Base-by-base conservation (phyloP, 2,888 invertebrate genomes). In the Melieria crassipennis region DNA sequence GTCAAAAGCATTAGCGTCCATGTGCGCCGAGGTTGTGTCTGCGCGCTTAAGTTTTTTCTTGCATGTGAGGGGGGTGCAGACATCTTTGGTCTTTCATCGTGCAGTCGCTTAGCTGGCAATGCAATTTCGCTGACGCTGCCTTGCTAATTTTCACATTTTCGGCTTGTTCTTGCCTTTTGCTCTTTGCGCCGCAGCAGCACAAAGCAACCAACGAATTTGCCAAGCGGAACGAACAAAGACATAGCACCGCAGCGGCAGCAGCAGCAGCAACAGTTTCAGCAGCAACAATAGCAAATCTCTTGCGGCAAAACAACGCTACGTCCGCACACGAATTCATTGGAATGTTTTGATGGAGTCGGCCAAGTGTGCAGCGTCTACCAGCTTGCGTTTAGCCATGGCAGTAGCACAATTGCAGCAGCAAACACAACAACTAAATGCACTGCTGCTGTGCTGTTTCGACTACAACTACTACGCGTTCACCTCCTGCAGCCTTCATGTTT, bases 1-100 rank as follows among this genome's bases (percentile, higher is more conserved):
- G 30, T 30, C 30, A 30, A 30, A 30, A 30, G 30, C 30, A 30
- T 30, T 30, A 30, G 30, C 30, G 30, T 2, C 30, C 30, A 30
- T 30, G 30, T 16, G 16, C 16, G 16, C 16, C 0, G 16, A 1
- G 16, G 16, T 68, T 72, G 61, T 76, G 73, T 70, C 69, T 72
- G 73, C 58, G 55, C 72, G 52, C 10, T 5, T 52, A 5, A 52
- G 4, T 7, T n/a, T 52, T 7, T 30, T 30, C 3, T 30, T 30
- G 30, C 30, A 30, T 30, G 30, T 30, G 30, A 30, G 30, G 30
- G 13, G 30, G 30, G 13, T 9, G 13, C 5, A 73, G 75, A 74
- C 82, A 82, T 79, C 81, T 82, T 80, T 82, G 80, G 77, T 81
- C 80, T 82, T 80, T 81, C 82, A 82, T 80, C 82, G 81, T 65